phyloP scores from a whole-genome alignment of 2,113 vertebrate genomes.

The Etheostoma cragini region DNA sequence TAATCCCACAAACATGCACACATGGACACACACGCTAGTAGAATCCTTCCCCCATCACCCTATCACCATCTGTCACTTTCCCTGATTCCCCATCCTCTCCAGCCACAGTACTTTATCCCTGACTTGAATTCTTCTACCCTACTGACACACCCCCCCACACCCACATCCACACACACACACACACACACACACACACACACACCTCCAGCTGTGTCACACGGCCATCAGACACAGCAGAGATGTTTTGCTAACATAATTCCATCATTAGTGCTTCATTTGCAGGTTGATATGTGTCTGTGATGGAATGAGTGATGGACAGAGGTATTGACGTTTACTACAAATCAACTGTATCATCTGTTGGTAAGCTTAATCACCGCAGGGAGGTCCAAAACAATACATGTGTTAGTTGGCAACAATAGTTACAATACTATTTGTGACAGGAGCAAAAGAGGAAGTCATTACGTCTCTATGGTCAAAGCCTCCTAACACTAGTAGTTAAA shows the following conservation, averaged over 20 bases:
- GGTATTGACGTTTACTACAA: background rate
- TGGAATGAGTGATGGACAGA: slow-evolving; percentile 44
- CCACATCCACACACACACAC: slow-evolving; percentile 1
- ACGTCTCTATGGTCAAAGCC: too few species aligned
- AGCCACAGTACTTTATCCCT: slow-evolving; percentile 33
- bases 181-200: slow-evolving; percentile 14
- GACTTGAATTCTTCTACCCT: slow-evolving; percentile 7
- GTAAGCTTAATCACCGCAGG: too few species aligned
- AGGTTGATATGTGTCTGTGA: slow-evolving; percentile 12
- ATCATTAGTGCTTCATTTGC: slow-evolving; percentile 6
- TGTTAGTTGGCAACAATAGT: too few species aligned
- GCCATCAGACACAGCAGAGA: slow-evolving; percentile 42
- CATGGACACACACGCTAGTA: slow-evolving; percentile 50
- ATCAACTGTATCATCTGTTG: background rate
- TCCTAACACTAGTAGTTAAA: too few species aligned
- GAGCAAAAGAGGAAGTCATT: too few species aligned
- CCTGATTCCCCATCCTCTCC: slow-evolving; percentile 21
- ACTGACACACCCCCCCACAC: slow-evolving; percentile 20
- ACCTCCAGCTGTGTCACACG: slow-evolving; percentile 27
- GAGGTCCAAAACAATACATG: too few species aligned
- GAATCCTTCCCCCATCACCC: slow-evolving; percentile 63
- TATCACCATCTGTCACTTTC: slow-evolving; percentile 70
- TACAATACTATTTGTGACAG: too few species aligned
- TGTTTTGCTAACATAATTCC: slow-evolving; percentile 36
- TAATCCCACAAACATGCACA: slow-evolving; percentile 40